phyloP scores from a whole-genome alignment of 2,888 invertebrate species.

The Eulithis prunata region DNA sequence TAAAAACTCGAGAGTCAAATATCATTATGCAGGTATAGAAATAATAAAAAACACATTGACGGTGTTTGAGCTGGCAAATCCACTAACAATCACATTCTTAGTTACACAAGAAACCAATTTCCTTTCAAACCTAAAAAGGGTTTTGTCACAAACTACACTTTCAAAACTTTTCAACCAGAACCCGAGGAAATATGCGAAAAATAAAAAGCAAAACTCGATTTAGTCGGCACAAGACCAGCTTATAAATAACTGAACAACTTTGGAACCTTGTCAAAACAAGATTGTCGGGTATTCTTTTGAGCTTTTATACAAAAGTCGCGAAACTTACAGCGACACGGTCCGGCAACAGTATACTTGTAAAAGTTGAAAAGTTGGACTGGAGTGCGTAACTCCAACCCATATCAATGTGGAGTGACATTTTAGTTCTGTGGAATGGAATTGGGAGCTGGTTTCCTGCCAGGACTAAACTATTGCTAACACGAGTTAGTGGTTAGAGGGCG shows the following conservation, averaged over 20 bases:
- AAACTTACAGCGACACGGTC: conserved; percentile 27
- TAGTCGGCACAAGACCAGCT: conserved; percentile 40
- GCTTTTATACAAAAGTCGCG: conserved; percentile 3
- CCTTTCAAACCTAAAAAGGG: conserved; percentile 43
- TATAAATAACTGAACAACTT: conserved; percentile 30
- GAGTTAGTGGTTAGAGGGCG: conserved; percentile 25
- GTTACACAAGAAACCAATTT: conserved; percentile 42
- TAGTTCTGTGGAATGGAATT: conserved; percentile 33
- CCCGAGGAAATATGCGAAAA: conserved; percentile 47
- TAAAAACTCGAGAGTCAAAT: too few relatives aligned
- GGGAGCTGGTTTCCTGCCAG: conserved; percentile 39
- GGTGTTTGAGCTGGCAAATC: background rate
- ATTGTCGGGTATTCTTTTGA: conserved; percentile 3
- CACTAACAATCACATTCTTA: conserved; percentile 28
- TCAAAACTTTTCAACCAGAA: conserved; percentile 40
- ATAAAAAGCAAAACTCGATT: conserved; percentile 55
- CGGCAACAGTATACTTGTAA: conserved; percentile 22
- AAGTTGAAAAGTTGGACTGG: conserved; percentile 32
- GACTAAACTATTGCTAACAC: conserved; percentile 42
- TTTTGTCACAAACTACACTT: conserved; percentile 42
- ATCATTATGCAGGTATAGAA: conserved; percentile 1
- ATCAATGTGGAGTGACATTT: conserved; percentile 44
- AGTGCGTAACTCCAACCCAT: conserved; percentile 43
- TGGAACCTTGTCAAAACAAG: conserved; percentile 26
- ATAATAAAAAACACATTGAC: too few relatives aligned